Base-by-base conservation (phyloP, 2,888 invertebrate genomes). In the Stenodema calcarata region DNA sequence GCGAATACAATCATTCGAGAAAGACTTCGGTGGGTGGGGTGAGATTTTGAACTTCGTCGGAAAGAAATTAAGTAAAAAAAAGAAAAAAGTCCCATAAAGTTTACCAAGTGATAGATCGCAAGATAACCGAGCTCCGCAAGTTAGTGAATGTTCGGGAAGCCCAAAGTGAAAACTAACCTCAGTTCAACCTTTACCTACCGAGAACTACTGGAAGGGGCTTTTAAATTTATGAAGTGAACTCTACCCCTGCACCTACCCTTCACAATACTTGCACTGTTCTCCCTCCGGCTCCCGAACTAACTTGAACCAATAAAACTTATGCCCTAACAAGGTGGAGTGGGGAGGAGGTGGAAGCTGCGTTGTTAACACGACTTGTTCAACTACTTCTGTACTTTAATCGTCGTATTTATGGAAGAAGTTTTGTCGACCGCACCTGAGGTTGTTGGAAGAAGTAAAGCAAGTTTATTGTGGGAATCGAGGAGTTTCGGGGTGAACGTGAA, bases 101-200 rank as follows among this genome's bases (percentile, higher is more conserved):
- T 47, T 47, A 47, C 47, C 47, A 47, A 47, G 47, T 23, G 23
- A 11, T 23, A 62, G 23, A 62, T 62, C 18, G 62, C 18, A 18
- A 62, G 62, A 62, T 62, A 50, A 62, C 23, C 23, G 18, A 23
- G 47, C 78, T 82, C 44, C 70, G 23, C 62, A 41, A 82, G 62
- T 82, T 82, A 16, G 82, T 69, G 28, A 35, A 82, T 69, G 82
- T 41, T 62, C 23, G 82, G 42, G 73, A 75, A 47, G 54, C 84
- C 27, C 47, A 84, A 35, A 84, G 84, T 84, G 75, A 84, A 84
- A 84, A 84, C 84, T 84, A 84, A 84, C 84, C 84, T 28, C 84
- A 73, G 73, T 70, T 30, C 73, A 75, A 84, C 84, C 54, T n/a
- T n/a, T n/a, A n/a, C n/a, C 27, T 75, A 81, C 35, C 69, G 69